phyloP scores from a whole-genome alignment of 2,888 invertebrate genomes.

The Pollenia angustigena region DNA sequence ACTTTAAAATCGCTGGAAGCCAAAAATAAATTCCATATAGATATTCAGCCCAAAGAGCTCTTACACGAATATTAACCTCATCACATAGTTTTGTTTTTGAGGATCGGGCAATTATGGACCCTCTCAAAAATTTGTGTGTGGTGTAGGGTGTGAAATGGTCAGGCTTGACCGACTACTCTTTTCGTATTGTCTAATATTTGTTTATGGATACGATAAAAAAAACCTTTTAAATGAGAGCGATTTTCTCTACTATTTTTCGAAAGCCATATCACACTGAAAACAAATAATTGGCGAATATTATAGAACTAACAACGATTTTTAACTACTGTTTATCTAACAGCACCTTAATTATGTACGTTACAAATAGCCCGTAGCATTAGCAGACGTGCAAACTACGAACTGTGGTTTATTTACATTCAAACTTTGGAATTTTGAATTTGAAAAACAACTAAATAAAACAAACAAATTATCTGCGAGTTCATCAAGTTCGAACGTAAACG shows the following conservation, averaged over 20 bases:
- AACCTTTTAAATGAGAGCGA: slow-evolving; percentile 18
- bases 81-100: too few species aligned
- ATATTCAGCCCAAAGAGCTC: too few species aligned
- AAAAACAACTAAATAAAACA: too few species aligned
- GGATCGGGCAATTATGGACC: too few species aligned
- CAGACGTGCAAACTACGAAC: neutral
- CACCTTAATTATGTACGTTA: slow-evolving; percentile 6
- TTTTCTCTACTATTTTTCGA: neutral
- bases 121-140: too few species aligned
- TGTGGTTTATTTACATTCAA: neutral
- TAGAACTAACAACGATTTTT: slow-evolving; percentile 26
- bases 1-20: too few species aligned
- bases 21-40: too few species aligned
- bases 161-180: neutral
- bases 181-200: slow-evolving; percentile 22
- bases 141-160: too few species aligned
- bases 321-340: slow-evolving; percentile 55
- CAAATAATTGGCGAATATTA: slow-evolving; percentile 50
- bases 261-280: slow-evolving; percentile 17
- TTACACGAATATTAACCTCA: too few species aligned
- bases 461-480: too few species aligned
- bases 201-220: slow-evolving; percentile 24
- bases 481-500: too few species aligned
- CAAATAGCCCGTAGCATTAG: slow-evolving; percentile 10
- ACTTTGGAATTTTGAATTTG: too few species aligned